Evolutionary conservation across 2,888 invertebrate species (phyloP), one percentile per base, ranked within the genome.

Genomic region (Caenorhabditis plicata): DNA sequence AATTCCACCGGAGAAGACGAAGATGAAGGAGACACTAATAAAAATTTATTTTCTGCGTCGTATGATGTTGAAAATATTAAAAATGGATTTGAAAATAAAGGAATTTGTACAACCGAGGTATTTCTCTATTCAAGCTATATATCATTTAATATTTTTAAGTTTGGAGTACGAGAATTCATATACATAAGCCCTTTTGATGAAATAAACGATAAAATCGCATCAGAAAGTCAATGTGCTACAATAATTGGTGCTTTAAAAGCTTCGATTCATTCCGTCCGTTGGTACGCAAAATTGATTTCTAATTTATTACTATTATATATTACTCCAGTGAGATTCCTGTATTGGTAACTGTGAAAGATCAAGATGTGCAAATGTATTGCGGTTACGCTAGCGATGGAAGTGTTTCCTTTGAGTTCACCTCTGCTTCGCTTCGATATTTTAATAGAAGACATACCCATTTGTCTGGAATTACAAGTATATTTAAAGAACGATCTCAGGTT

Each of bases 321-420:
- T 22, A 39, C 39, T 51, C 19, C 39, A 51, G 52, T 17, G 49
- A 53, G 22, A 38, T 60, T 11, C 60, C 60, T n/a, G 60, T 60
- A 0, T 42, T 60, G n/a, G 42, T 46, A 11, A 40, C 39, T n/a
- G 27, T 45, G 13, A 50, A 50, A 22, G 42, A 53, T 2, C 19
- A 29, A 17, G 19, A 31, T 1, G 19, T 40, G 15, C 31, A 54
- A 11, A 43, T 54, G 25, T 27, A 50, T 23, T 23, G 38, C 22
- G 60, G 60, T 19, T 50, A 35, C 35, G n/a, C 7, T 8, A 33
- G 50, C 7, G 52, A 58, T 42, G 58, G 58, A 35, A 53, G 36
- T 22, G 27, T 17, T 2, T 27, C 26, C 7, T 38, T 41, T n/a
- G 23, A 32, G 5, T 52, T 52, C 15, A 26, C 41, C 13, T 39